Evolutionary conservation across 2,888 invertebrate genomes (phyloP).

Genomic region (Drosophila anceps): DNA sequence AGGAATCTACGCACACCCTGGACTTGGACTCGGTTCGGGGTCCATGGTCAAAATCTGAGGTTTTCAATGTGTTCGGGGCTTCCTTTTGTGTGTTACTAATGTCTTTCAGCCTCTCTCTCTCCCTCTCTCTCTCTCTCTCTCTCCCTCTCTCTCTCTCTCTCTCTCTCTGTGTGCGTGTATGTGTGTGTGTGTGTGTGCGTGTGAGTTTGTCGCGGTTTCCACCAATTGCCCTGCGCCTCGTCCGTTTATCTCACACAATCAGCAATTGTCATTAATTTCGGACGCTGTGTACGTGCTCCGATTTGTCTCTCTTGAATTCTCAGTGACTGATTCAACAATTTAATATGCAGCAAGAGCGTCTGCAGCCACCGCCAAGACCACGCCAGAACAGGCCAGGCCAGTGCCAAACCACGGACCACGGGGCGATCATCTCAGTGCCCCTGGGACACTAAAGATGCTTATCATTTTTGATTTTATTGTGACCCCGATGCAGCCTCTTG

Average conservation of each 20-base stretch:
- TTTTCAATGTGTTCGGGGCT: conserved; percentile 42
- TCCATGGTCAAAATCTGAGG: conserved; percentile 28
- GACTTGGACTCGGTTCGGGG: conserved; percentile 48
- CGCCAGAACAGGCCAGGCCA: background rate
- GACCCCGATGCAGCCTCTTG: conserved; percentile 56
- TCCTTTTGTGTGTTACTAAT: conserved; percentile 64
- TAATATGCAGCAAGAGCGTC: conserved; percentile 81
- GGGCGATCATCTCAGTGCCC: conserved; percentile 56
- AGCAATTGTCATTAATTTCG: conserved; percentile 82
- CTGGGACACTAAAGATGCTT: conserved; percentile 68
- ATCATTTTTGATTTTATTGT: conserved; percentile 72
- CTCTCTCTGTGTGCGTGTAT: too few species aligned
- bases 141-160: background rate
- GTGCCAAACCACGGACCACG: conserved; percentile 3
- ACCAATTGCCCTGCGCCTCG: conserved; percentile 59
- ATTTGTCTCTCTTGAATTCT: conserved; percentile 73
- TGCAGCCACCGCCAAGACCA: conserved; percentile 9
- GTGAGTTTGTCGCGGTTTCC: conserved; percentile 62
- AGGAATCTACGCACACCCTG: conserved; percentile 69
- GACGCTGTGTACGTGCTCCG: conserved; percentile 82
- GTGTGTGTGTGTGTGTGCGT: conserved; percentile 11
- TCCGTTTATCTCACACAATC: conserved; percentile 76
- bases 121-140: background rate
- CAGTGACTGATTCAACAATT: conserved; percentile 77
- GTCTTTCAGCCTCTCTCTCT: conserved; percentile 46